These are phyloP conservation scores for Thumatha senex DNA, from an alignment of 2,888 invertebrate species.

Conservation along the genomic window DNA sequence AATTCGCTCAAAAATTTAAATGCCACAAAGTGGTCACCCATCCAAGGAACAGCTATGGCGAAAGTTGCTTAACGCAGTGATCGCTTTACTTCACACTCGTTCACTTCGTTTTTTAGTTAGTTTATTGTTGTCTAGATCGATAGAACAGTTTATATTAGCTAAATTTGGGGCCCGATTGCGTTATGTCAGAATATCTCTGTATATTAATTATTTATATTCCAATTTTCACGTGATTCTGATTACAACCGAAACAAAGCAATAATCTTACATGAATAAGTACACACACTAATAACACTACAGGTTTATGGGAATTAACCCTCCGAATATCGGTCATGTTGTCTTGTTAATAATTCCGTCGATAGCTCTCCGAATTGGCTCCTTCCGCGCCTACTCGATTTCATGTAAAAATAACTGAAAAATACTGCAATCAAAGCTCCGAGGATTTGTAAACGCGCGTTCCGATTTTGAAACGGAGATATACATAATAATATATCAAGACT, in stretches of 20 bases:
- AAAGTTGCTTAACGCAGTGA: no score
- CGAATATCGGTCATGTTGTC: slow-evolving; percentile 4
- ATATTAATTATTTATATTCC: no score
- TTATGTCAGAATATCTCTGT: no score
- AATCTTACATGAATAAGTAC: slow-evolving; percentile 1
- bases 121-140: no score
- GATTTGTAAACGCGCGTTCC: background rate
- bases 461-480: background rate
- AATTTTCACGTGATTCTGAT: background rate
- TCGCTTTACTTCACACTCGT: no score
- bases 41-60: no score
- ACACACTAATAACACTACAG: background rate
- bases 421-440: slow-evolving; percentile 4
- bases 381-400: slow-evolving; percentile 13
- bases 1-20: no score
- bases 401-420: slow-evolving; percentile 22
- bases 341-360: slow-evolving; percentile 22
- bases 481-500: no score
- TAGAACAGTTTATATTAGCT: no score
- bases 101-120: no score
- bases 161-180: no score
- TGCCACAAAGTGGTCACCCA: no score
- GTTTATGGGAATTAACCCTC: background rate
- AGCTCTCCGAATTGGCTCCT: slow-evolving; percentile 7
- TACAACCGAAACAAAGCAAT: background rate